Evolutionary conservation across 1,140 invertebrate species (phyloP).

Genomic region (Bombus cullumanus): DNA sequence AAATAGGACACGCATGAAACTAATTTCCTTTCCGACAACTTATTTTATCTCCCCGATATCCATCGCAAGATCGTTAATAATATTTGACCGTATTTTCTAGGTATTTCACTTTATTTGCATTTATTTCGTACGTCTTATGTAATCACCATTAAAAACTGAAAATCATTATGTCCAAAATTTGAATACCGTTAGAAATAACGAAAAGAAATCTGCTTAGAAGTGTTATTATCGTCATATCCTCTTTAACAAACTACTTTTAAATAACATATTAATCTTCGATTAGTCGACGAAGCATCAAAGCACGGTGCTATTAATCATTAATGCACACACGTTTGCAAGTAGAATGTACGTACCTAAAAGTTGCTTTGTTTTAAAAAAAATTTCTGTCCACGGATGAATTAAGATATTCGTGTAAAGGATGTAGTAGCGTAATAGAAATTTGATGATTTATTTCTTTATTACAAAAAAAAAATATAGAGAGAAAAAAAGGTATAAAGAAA

Average conservation of each 20-base stretch:
- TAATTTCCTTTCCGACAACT: background rate
- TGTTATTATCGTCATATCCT: background rate
- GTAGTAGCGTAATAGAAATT: slow-evolving; percentile 25
- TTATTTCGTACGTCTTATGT: background rate
- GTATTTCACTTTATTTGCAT: background rate
- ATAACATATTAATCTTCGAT: slow-evolving; percentile 9
- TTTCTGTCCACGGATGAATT: slow-evolving; percentile 23
- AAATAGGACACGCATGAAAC: background rate
- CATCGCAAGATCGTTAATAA: background rate
- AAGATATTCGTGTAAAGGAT: slow-evolving; percentile 1
- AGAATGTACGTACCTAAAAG: slow-evolving; percentile 52
- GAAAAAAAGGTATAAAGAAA: background rate
- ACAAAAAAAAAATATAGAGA: background rate
- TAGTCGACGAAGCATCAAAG: slow-evolving; percentile 45
- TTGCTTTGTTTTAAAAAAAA: slow-evolving; percentile 19
- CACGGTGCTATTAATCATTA: slow-evolving; percentile 42
- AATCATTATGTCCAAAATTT: background rate
- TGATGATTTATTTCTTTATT: slow-evolving; percentile 36
- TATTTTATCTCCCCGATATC: background rate
- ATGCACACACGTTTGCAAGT: slow-evolving; percentile 41
- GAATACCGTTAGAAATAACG: background rate
- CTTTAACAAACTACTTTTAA: background rate
- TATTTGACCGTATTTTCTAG: background rate
- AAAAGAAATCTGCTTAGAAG: slow-evolving; percentile 5
- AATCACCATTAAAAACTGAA: background rate